phyloP scores from a whole-genome alignment of 1,140 invertebrate species.

The Aphelenchoides besseyi region DNA sequence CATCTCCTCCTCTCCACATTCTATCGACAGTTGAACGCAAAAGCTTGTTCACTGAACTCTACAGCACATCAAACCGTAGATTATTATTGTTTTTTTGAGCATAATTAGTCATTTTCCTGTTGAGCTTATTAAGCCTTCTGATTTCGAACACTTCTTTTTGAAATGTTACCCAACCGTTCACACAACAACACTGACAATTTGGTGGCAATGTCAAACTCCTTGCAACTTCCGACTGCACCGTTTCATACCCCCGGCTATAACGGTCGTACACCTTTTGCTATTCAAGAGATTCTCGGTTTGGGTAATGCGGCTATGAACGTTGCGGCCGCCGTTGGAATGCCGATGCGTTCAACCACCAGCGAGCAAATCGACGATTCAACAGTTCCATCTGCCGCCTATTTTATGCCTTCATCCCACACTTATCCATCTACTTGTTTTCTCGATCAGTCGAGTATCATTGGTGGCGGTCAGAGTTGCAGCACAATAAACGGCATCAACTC shows the following conservation, averaged over 20 bases:
- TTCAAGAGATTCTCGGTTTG: conserved; percentile 44
- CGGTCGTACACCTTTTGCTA: conserved; percentile 37
- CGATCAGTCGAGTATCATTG: conserved; percentile 9
- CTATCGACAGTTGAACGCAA: not conserved
- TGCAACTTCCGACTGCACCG: conserved; percentile 20
- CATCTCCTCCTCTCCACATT: not conserved
- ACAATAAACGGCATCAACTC: not conserved
- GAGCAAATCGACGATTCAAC: not conserved
- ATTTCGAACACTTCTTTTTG: too few species aligned
- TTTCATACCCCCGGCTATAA: conserved; percentile 29
- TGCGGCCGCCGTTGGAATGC: conserved; percentile 17
- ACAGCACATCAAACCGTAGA: not conserved
- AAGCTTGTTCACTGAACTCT: not conserved
- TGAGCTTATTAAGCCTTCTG: too few species aligned
- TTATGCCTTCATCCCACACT: conserved; percentile 14
- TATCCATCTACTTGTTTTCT: conserved; percentile 16
- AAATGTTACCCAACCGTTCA: conserved; percentile 25
- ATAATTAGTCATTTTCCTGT: too few species aligned
- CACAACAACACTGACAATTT: conserved; percentile 7
- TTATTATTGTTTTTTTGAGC: not conserved
- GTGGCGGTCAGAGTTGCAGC: not conserved
- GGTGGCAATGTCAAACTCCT: conserved; percentile 11
- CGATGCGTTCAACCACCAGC: conserved; percentile 6
- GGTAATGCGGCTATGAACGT: conserved; percentile 23
- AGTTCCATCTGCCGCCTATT: not conserved